Conservation (phyloP, 2,113 vertebrate genomes). For the Serinus canaria region DNA sequence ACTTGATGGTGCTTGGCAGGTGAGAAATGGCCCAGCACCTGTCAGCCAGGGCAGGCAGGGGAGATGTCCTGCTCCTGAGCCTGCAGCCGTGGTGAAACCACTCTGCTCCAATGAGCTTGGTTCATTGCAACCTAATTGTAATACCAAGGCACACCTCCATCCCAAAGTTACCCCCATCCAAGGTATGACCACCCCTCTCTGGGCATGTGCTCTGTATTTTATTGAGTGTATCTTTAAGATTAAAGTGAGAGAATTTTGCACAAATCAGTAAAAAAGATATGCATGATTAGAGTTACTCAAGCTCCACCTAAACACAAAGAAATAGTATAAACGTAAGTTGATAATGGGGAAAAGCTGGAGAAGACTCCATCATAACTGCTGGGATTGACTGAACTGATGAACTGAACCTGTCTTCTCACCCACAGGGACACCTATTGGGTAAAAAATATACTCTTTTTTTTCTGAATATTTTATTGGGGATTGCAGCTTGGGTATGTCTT, state of each 20-base stretch:
- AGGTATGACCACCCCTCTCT: neutral
- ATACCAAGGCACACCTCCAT: neutral
- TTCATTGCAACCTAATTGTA: neutral
- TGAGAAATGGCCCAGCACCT: neutral
- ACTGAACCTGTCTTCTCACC: neutral
- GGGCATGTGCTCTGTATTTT: neutral
- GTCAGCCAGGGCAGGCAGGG: neutral
- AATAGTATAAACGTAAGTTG: neutral
- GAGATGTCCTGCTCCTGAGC: neutral
- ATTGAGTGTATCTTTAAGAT: neutral
- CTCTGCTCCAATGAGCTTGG: neutral
- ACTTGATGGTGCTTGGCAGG: rapidly evolving
- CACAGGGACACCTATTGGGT: too few relatives aligned
- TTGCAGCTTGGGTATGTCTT: neutral
- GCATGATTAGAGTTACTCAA: neutral
- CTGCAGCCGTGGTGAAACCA: neutral
- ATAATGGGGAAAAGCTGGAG: too few relatives aligned
- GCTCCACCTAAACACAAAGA: neutral
- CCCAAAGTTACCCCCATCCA: neutral
- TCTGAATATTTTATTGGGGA: neutral
- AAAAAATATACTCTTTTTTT: neutral
- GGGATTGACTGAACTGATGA: rapidly evolving
- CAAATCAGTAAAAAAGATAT: neutral
- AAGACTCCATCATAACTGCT: neutral
- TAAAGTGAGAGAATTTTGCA: neutral